Conservation (phyloP, 1,140 invertebrate genomes). For the Zaprionus kolodkinae region DNA sequence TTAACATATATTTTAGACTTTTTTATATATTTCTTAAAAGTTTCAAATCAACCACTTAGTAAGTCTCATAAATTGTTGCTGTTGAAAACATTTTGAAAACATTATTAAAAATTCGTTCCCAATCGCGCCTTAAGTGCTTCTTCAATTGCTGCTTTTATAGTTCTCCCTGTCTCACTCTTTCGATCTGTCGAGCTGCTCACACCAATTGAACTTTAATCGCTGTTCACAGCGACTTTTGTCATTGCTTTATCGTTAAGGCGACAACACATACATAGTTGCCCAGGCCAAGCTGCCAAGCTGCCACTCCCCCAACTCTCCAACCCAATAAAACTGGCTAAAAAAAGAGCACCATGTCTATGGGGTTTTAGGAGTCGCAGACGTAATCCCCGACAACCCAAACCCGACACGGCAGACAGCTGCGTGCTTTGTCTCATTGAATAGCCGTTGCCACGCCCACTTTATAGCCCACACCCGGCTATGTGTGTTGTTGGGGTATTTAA, state of each 20-base stretch:
- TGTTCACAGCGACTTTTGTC: constrained; percentile 71
- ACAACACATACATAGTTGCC: constrained; percentile 54
- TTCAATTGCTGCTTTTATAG: constrained; percentile 6
- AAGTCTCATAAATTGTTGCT: not conserved
- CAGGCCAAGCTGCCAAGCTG: not conserved
- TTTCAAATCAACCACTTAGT: not conserved
- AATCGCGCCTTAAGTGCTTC: not conserved
- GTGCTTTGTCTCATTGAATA: constrained; percentile 78
- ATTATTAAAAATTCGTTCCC: not conserved
- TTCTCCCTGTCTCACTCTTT: not conserved
- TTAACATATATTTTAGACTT: not conserved
- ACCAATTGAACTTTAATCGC: constrained; percentile 80
- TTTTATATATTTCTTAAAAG: not conserved
- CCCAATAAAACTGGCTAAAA: constrained; percentile 43
- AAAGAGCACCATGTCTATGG: constrained; percentile 41
- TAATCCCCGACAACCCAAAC: constrained; percentile 43
- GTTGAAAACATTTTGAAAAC: not conserved
- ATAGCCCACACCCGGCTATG: constrained; percentile 29
- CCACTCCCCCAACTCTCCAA: constrained; percentile 3
- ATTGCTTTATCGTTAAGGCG: constrained; percentile 78
- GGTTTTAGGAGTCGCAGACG: constrained; percentile 20
- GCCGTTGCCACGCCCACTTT: constrained; percentile 55
- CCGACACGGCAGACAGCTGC: constrained; percentile 1
- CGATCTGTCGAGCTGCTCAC: constrained; percentile 41
- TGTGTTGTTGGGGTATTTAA: constrained; percentile 59